Base-by-base conservation (phyloP, 1,140 invertebrate species). In the Frieseomelitta varia region DNA sequence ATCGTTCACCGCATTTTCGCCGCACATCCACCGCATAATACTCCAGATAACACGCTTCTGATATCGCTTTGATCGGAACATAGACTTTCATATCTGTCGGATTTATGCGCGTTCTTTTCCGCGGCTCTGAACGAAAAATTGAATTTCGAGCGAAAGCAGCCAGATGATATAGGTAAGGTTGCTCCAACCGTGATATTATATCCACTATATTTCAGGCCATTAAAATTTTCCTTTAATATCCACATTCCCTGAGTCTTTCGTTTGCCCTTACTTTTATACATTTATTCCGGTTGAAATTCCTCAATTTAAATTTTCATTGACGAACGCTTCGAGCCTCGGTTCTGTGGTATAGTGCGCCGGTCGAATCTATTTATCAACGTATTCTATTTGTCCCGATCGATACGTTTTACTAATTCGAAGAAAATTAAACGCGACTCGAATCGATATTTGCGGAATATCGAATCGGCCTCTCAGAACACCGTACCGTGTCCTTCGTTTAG, bases 1-100 rank as follows among this genome's bases (percentile, higher is more conserved):
- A 79, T 53, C 15, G 67, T 71, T 69, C 77, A 0, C 53, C 65
- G 77, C 65, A 39, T 55, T 79, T 68, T 56, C 65, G 3, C 67
- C 21, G 24, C 58, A 14, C 4, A 24, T 47, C 24, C 58, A 24
- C 27, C 30, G 55, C 30, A 27, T 79, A 58, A 79, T 55, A 56
- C 47, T n/a, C 24, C 30, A 24, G 39, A 61, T 58, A 79, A 71
- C 78, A 34, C 24, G 34, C 21, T 27, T 17, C 53, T 30, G 63
- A 21, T 55, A 58, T 55, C 51, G 65, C 10, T 53, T 27, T 51
- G 71, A 79, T 55, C 51, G 30, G 51, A n/a, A 63, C n/a, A 27
- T 24, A n/a, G 21, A 47, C 21, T 34, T 68, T 68, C 47, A 78
- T 53, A 68, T 53, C 27, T 53, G n/a, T 12, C 27, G 30, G 63